These are phyloP conservation scores for Dicyrtoma fusca DNA, from an alignment of 2,888 invertebrate species.

Conservation along the genomic window DNA sequence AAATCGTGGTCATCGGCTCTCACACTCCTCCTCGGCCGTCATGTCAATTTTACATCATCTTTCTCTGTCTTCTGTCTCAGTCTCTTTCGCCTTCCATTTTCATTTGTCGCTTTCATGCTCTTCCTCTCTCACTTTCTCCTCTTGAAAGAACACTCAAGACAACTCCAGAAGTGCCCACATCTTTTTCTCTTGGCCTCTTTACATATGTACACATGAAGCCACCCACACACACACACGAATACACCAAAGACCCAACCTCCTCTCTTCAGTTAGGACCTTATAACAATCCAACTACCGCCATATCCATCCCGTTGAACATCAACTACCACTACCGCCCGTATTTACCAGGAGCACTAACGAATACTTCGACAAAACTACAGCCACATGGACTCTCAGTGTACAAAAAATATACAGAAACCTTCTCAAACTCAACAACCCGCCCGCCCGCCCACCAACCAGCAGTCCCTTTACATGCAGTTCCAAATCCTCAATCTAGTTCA, in stretches of 20 bases:
- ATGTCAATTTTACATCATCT: slow-evolving; percentile 35
- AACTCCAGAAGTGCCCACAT: neutral
- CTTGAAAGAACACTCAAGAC: slow-evolving; percentile 10
- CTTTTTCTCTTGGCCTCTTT: neutral
- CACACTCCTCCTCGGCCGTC: slow-evolving; percentile 7
- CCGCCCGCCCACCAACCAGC: too few relatives aligned
- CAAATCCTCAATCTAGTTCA: too few relatives aligned
- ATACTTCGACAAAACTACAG: too few relatives aligned
- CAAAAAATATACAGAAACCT: too few relatives aligned
- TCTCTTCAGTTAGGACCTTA: neutral
- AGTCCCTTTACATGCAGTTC: too few relatives aligned
- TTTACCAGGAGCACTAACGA: too few relatives aligned
- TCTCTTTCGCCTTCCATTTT: slow-evolving; percentile 35
- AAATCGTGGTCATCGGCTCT: slow-evolving; percentile 25
- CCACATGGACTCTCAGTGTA: too few relatives aligned
- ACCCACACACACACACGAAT: neutral
- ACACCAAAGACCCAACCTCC: neutral
- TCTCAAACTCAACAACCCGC: too few relatives aligned
- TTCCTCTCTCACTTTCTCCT: slow-evolving; percentile 1
- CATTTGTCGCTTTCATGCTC: slow-evolving; percentile 32
- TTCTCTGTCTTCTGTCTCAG: slow-evolving; percentile 34
- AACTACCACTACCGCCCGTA: too few relatives aligned
- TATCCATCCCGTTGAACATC: too few relatives aligned
- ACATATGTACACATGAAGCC: neutral
- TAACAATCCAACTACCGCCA: too few relatives aligned